Conservation (phyloP, 2,113 vertebrate genomes). For the Desmodus rotundus region DNA sequence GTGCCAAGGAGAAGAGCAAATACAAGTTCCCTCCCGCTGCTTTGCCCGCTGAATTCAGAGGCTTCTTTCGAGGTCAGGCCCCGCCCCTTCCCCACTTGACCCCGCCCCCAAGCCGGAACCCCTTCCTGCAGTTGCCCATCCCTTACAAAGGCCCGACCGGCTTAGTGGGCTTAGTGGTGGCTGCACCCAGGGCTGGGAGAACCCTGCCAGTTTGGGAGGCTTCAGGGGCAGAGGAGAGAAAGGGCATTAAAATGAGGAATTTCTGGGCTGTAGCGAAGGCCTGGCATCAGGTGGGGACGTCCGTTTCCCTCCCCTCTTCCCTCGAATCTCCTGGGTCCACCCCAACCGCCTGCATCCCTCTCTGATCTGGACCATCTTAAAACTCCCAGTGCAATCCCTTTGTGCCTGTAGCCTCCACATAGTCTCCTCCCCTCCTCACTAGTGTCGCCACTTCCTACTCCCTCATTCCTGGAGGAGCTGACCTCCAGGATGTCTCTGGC, state of each 20-base stretch:
- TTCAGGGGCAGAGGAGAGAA: background rate
- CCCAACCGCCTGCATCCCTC: background rate
- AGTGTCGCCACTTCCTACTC: background rate
- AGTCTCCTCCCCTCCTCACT: background rate
- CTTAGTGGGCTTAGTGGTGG: background rate
- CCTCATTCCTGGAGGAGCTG: background rate
- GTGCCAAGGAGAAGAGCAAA: conserved; percentile 92
- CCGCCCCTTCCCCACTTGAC: background rate
- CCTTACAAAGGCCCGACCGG: background rate
- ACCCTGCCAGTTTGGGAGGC: background rate
- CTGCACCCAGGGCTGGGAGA: background rate
- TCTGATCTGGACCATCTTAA: background rate
- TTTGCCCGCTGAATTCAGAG: conserved; percentile 85
- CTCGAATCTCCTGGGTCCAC: background rate
- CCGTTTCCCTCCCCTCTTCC: background rate
- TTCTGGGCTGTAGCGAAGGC: background rate
- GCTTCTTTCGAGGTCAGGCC: conserved; percentile 89
- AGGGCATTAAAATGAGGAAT: background rate
- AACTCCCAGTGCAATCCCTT: background rate
- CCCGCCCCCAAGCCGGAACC: background rate
- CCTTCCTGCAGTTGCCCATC: background rate
- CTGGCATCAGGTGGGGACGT: background rate
- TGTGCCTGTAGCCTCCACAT: background rate
- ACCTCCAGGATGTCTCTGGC: background rate
- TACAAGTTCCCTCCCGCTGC: conserved; percentile 92